phyloP scores from a whole-genome alignment of 1,140 invertebrate genomes.

The Camponotus floridanus region DNA sequence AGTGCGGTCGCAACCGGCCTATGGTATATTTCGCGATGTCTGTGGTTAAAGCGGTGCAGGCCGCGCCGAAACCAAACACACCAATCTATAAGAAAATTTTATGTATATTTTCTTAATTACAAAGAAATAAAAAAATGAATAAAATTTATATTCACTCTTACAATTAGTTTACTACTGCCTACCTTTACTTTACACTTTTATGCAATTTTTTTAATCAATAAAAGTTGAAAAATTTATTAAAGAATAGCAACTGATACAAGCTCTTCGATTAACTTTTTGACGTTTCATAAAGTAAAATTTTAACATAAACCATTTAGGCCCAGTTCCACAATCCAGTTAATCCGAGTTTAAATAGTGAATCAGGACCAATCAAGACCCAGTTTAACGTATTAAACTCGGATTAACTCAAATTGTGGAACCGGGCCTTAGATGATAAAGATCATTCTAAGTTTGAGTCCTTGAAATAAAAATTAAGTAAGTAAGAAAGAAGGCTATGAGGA shows the following conservation, averaged over 20 bases:
- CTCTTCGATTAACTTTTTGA: background rate
- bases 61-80: constrained; percentile 95
- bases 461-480: too few species aligned
- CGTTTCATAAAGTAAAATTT: background rate
- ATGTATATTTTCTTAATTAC: background rate
- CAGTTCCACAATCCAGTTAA: too few species aligned
- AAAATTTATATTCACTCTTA: background rate
- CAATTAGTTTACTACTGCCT: too few species aligned
- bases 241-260: background rate
- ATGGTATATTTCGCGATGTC: constrained; percentile 97
- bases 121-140: background rate
- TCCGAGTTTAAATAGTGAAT: too few species aligned
- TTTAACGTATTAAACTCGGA: too few species aligned
- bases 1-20: constrained; percentile 96
- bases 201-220: background rate
- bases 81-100: constrained; percentile 86
- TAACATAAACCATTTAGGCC: too few species aligned
- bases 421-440: too few species aligned
- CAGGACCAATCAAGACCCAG: too few species aligned
- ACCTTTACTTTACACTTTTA: too few species aligned
- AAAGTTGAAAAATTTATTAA: background rate
- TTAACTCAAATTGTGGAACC: too few species aligned
- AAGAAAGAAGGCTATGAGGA: too few species aligned
- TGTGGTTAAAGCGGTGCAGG: constrained; percentile 93
- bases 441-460: too few species aligned